Percentiles rank a stretch among this genome's conserved stretches.
These are phyloP conservation scores for Ostrea denselamellosa DNA, from an alignment of 1,140 invertebrate species.

Conservation along the genomic window DNA sequence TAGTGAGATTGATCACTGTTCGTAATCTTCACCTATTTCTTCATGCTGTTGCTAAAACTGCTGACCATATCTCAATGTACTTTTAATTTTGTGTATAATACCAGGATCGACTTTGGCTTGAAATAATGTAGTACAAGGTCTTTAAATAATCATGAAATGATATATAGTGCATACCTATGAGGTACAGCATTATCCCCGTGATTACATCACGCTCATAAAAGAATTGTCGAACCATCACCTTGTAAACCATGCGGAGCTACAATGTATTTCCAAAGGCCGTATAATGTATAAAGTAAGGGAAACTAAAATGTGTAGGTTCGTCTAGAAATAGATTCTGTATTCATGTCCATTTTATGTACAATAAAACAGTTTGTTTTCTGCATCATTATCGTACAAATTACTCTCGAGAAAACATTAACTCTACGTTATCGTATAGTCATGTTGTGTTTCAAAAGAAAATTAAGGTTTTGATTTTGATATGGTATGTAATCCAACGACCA, in stretches of 20 bases:
- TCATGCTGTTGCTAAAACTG: too few relatives aligned
- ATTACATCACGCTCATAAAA: neutral
- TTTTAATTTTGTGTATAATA: too few relatives aligned
- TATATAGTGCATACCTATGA: neutral
- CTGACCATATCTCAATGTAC: too few relatives aligned
- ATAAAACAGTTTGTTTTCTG: neutral
- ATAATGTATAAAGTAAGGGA: neutral
- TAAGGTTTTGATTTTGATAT: neutral
- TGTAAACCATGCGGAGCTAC: neutral
- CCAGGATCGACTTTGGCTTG: too few relatives aligned
- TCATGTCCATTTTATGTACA: neutral
- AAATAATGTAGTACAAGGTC: too few relatives aligned
- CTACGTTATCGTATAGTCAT: neutral
- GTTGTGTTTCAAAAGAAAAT: constrained; percentile 11
- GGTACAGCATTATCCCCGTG: neutral
- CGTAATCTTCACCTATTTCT: too few relatives aligned
- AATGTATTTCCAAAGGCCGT: neutral
- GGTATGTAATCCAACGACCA: neutral
- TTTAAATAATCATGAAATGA: too few relatives aligned
- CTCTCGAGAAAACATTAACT: neutral
- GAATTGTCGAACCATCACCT: neutral
- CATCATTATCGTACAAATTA: neutral
- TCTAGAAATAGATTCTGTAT: neutral
- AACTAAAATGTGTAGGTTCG: neutral
- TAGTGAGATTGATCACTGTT: too few relatives aligned